Evolutionary conservation across 2,113 vertebrate genomes (phyloP).

Genomic region (Ranitomeya variabilis): DNA sequence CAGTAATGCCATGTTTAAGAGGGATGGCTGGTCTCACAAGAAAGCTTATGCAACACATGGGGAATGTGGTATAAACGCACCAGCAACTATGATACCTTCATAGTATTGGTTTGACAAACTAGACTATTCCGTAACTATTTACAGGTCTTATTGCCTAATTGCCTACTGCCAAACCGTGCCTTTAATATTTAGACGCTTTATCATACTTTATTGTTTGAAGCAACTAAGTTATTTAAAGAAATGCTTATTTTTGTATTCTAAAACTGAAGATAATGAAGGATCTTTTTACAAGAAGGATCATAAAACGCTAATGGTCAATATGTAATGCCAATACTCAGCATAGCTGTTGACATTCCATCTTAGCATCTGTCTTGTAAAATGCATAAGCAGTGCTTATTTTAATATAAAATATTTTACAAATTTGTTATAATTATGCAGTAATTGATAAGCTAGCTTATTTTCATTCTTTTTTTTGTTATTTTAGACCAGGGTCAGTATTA

Average conservation of each 20-base stretch:
- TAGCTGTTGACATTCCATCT: constrained; percentile 18
- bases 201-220: constrained; percentile 32
- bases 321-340: background rate
- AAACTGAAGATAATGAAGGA: constrained; percentile 3
- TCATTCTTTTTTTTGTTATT: constrained; percentile 21
- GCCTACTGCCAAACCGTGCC: constrained; percentile 24
- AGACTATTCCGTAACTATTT: background rate
- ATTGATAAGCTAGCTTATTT: constrained; percentile 76
- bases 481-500: constrained; percentile 12
- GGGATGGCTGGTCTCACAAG: background rate
- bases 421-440: constrained; percentile 70
- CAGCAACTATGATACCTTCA: constrained; percentile 24
- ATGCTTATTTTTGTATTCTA: constrained; percentile 35
- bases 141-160: background rate
- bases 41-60: background rate
- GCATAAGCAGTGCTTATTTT: constrained; percentile 89
- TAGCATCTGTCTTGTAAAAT: constrained; percentile 75
- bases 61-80: constrained; percentile 10
- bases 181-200: background rate
- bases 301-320: background rate
- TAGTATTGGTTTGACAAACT: constrained; percentile 14
- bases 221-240: constrained; percentile 48
- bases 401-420: constrained; percentile 69
- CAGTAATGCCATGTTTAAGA: background rate
- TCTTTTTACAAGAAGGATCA: background rate